Evolutionary conservation across 2,888 invertebrate genomes (phyloP), one percentile per base, ranked within the genome.

Genomic region (Thelaira solivaga): DNA sequence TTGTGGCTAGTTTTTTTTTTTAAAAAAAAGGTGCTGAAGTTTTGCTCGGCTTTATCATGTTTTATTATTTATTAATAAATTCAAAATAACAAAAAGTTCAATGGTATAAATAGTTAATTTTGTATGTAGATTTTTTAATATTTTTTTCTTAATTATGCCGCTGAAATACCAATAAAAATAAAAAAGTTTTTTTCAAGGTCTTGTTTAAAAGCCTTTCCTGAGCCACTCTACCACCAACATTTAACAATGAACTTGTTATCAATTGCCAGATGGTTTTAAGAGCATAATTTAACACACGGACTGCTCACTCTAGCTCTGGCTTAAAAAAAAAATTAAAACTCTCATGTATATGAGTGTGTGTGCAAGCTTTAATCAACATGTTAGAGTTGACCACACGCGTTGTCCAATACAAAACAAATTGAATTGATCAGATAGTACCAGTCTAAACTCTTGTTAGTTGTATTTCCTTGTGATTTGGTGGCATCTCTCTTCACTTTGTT

Each of bases 341-440:
- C 4, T 16, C n/a, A 6, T 4, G 1, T 13, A 6, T 39, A 10
- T 16, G 16, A 11, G 4, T 24, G 7, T 39, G 18, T 51, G 18
- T 31, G 13, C 24, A 4, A 36, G 22, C 45, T 39, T 41, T 57
- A 69, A 59, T 49, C 47, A 69, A 83, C n/a, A 82, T 85, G 84
- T 86, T 85, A 85, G 85, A 85, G 83, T 84, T 83, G 86, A 84
- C 87, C 87, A 85, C 87, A 87, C 81, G 80, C 85, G 82, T 65
- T 65, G 78, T 20, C 34, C n/a, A n/a, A n/a, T n/a, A n/a, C n/a
- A n/a, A n/a, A n/a, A n/a, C n/a, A n/a, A n/a, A n/a, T 26, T 24
- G 34, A 5, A 49, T 18, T 47, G 45, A 24, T 55, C 34, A 43
- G 81, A 39, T 81, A 78, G 83, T 77, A 18, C 22, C 34, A 29